Evolutionary conservation across 2,797 vertebrate species (phyloP).

Genomic region (Manis crassicaudata): DNA sequence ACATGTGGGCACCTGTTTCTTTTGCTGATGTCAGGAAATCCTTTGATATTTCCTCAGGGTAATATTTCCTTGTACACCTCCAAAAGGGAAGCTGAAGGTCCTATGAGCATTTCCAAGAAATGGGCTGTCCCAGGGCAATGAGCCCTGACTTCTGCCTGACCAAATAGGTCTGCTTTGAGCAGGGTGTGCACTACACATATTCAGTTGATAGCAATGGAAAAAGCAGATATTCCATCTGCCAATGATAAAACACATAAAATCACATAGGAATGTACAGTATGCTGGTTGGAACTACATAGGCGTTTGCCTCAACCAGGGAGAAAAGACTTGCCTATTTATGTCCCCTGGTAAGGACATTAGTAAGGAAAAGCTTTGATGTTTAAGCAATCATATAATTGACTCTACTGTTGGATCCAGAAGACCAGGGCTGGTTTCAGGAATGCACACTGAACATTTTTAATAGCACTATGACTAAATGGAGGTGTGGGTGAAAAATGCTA

Average conservation of each 20-base stretch:
- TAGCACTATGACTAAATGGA: conserved; percentile 38
- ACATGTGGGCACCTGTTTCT: conserved; percentile 63
- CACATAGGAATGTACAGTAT: conserved; percentile 79
- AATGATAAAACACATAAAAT: conserved; percentile 75
- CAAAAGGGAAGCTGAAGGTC: conserved; percentile 75
- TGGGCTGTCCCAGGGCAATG: conserved; percentile 49
- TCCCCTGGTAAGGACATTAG: conserved; percentile 80
- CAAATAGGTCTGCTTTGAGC: conserved; percentile 73
- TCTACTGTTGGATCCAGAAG: conserved; percentile 59
- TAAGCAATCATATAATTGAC: conserved; percentile 72
- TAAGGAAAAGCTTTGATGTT: conserved; percentile 78
- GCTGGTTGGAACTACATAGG: conserved; percentile 76
- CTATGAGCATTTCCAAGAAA: conserved; percentile 78
- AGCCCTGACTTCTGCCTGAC: conserved; percentile 65
- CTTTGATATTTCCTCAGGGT: conserved; percentile 70
- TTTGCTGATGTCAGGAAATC: conserved; percentile 68
- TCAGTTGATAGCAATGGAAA: conserved; percentile 75
- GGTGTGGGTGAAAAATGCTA: conserved; percentile 21
- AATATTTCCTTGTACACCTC: conserved; percentile 71
- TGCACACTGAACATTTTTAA: conserved; percentile 61
- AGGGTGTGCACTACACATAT: conserved; percentile 60
- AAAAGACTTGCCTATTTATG: conserved; percentile 71
- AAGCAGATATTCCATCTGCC: conserved; percentile 74
- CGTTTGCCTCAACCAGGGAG: conserved; percentile 63
- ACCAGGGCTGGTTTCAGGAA: conserved; percentile 60